Evolutionary conservation across 2,797 vertebrate genomes (phyloP).

Genomic region (Sebastes glaucus): DNA sequence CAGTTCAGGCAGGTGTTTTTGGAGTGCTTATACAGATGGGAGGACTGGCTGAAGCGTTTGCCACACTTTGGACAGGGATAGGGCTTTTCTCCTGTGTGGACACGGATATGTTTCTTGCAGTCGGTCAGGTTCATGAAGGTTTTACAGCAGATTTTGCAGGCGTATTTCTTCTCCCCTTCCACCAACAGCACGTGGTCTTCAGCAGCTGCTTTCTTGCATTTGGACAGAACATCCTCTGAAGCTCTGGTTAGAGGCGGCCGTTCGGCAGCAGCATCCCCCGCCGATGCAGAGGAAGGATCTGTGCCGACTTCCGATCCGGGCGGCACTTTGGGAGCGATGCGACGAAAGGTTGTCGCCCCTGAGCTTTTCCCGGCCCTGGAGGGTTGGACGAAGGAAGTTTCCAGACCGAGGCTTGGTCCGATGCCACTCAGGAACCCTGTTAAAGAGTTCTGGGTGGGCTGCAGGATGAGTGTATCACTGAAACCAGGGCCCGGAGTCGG

Average conservation of each 20-base stretch:
- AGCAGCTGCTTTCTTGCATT: slow-evolving; percentile 97
- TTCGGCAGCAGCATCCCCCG: slow-evolving; percentile 7
- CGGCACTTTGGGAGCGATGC: slow-evolving; percentile 93
- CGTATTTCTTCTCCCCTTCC: slow-evolving; percentile 96
- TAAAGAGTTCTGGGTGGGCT: slow-evolving; percentile 63
- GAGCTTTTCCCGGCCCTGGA: slow-evolving; percentile 53
- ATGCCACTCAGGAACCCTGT: slow-evolving; percentile 66
- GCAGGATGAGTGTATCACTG: slow-evolving; percentile 74
- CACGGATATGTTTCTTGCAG: slow-evolving; percentile 97
- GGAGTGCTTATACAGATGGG: slow-evolving; percentile 96
- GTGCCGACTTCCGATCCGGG: slow-evolving; percentile 71
- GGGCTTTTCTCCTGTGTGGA: slow-evolving; percentile 96
- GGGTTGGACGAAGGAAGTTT: slow-evolving; percentile 82
- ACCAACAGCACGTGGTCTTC: slow-evolving; percentile 96
- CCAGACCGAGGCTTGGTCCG: slow-evolving; percentile 81
- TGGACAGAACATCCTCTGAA: slow-evolving; percentile 94
- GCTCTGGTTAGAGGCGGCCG: slow-evolving; percentile 87
- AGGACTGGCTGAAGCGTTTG: slow-evolving; percentile 97
- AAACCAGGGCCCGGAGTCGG: slow-evolving; percentile 61
- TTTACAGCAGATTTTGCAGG: slow-evolving; percentile 98
- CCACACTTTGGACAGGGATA: slow-evolving; percentile 96
- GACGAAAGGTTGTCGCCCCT: slow-evolving; percentile 89
- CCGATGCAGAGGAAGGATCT: slow-evolving; percentile 73
- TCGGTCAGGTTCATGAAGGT: slow-evolving; percentile 96
- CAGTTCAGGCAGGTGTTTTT: slow-evolving; percentile 96